Base-by-base conservation (phyloP, 2,113 vertebrate genomes). In the Pholis gunnellus region DNA sequence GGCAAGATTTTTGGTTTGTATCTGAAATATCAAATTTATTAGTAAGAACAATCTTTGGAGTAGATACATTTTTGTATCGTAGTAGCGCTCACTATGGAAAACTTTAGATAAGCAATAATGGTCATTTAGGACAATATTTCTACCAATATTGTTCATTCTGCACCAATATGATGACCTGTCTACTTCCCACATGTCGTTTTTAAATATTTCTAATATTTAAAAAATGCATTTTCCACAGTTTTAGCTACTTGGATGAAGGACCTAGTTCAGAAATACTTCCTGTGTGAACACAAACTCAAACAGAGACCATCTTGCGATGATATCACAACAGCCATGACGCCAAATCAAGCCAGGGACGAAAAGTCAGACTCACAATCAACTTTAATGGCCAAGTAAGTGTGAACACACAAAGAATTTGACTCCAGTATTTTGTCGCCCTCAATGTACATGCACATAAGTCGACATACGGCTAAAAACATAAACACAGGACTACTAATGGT, bases 151-250 rank as follows among this genome's bases (percentile, higher is more conserved):
- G 52, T 22, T 52, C 1, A 38, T 25, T 56, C 36, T 42, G n/a
- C 4, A 20, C 6, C 9, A 20, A 61, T 34, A 34, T 36, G 27
- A 29, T 27, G 6, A 60, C 7, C 1, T 0, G 31, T 50, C 6
- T 10, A 54, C 22, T 54, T n/a, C n/a, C 9, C 3, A 54, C 22
- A n/a, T 54, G 22, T 11, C n/a, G 22, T 54, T 9, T 54, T 11
- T n/a, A 20, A 9, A 54, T 54, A n/a, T n/a, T 50, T 22, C 20
- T 50, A 22, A 18, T 22, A 20, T 22, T 13, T 27, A 46, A 57
- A 69, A 83, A 81, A 75, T 72, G 20, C 1, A 75, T 78, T 63
- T 75, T 48, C 80, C 50, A 50, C 64, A 61, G 36, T 72, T 15
- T 9, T 1, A 29, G 27, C 44, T 60, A 22, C 27, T 73, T 50